Conservation (phyloP, 2,797 vertebrate species). For the Dallia pectoralis region DNA sequence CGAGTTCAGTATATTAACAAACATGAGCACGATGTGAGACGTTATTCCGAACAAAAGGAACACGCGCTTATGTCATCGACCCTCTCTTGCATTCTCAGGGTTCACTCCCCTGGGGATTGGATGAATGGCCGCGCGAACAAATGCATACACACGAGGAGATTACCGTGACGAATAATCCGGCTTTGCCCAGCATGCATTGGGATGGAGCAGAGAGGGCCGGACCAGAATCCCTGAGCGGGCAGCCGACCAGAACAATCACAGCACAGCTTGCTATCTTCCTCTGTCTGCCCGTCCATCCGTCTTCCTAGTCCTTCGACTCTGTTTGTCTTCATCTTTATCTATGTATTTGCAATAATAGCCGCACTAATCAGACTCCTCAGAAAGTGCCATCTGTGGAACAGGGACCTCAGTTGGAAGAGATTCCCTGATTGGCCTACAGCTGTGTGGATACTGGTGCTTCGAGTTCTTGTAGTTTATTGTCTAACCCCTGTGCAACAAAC, state of each 20-base stretch:
- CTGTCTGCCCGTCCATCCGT: neutral
- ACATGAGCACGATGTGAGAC: neutral
- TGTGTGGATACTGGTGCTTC: neutral
- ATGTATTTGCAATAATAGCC: neutral
- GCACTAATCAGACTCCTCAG: neutral
- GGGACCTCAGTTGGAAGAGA: neutral
- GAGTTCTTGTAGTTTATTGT: neutral
- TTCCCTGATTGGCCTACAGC: neutral
- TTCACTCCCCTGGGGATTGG: slow-evolving; percentile 61
- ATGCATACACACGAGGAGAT: slow-evolving; percentile 71
- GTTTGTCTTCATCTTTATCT: neutral
- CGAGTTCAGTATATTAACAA: neutral
- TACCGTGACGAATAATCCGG: slow-evolving; percentile 65
- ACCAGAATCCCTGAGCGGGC: slow-evolving; percentile 17
- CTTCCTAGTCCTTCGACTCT: neutral
- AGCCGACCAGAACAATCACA: slow-evolving; percentile 24
- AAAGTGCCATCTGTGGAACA: neutral
- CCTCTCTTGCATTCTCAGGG: slow-evolving; percentile 49
- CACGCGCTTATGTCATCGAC: slow-evolving; percentile 1
- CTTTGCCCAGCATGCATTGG: slow-evolving; percentile 48
- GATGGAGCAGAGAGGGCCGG: slow-evolving; percentile 56
- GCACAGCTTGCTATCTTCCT: slow-evolving; percentile 1
- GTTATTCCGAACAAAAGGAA: neutral
- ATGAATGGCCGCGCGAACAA: slow-evolving; percentile 64
- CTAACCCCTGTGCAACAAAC: neutral